Conservation (phyloP, 1,140 invertebrate genomes). For the Ericerus pela region DNA sequence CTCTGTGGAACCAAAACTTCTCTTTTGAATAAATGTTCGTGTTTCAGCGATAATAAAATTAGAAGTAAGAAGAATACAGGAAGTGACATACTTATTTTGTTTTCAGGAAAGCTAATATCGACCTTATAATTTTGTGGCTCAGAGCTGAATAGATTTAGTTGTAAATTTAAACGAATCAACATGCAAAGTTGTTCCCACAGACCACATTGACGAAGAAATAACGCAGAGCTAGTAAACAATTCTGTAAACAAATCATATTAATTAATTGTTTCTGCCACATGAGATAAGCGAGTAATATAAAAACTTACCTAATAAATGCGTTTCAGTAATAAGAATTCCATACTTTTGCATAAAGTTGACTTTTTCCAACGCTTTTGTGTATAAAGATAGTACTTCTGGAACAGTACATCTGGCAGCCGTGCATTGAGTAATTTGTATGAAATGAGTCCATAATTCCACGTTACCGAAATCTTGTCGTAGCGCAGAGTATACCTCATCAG, state of each 20-base stretch:
- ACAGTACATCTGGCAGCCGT: conserved; percentile 12
- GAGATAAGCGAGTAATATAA: too few relatives aligned
- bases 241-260: conserved; percentile 25
- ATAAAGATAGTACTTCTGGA: conserved; percentile 11
- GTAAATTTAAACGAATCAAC: conserved; percentile 34
- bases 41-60: not conserved
- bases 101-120: not conserved
- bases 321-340: not conserved
- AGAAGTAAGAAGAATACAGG: not conserved
- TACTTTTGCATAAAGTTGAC: conserved; percentile 1
- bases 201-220: conserved; percentile 48
- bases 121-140: not conserved
- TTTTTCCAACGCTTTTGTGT: conserved; percentile 16
- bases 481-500: not conserved
- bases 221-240: conserved; percentile 40
- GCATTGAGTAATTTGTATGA: conserved; percentile 20
- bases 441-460: conserved; percentile 32
- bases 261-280: too few relatives aligned
- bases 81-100: not conserved
- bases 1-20: conserved; percentile 27
- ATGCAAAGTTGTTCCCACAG: conserved; percentile 48
- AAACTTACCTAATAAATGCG: not conserved
- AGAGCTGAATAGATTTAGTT: not conserved
- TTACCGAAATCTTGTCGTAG: conserved; percentile 21
- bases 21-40: not conserved